Evolutionary conservation across 1,140 invertebrate genomes (phyloP).

Genomic region (Lepidotrigona ventralis): DNA sequence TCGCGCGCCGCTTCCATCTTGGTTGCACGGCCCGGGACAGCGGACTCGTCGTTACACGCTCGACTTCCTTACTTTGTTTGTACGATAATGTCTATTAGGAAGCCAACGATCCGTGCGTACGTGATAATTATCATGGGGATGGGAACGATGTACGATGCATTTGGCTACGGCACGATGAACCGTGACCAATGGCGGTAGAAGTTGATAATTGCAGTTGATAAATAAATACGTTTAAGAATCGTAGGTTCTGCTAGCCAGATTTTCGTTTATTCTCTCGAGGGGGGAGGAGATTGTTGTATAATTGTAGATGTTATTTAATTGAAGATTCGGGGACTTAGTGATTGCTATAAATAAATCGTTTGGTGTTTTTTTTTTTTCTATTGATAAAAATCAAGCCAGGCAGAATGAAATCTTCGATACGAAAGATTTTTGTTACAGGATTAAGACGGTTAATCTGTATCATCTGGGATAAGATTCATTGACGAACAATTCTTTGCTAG

Average conservation of each 20-base stretch:
- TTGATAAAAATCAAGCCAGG: no score
- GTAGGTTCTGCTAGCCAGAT: no score
- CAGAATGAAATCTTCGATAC: no score
- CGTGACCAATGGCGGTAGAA: slow-evolving; percentile 17
- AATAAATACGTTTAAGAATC: not conserved
- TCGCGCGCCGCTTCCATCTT: slow-evolving; percentile 31
- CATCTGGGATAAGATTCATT: not conserved
- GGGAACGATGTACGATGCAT: not conserved
- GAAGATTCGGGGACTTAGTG: no score
- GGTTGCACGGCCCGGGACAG: slow-evolving; percentile 9
- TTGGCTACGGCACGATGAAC: slow-evolving; percentile 14
- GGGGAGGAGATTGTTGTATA: no score
- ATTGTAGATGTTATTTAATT: no score
- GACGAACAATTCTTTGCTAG: not conserved
- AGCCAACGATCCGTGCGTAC: slow-evolving; percentile 50
- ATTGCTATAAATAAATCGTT: no score
- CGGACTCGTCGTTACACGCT: slow-evolving; percentile 61
- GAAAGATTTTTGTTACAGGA: no score
- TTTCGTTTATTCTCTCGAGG: no score
- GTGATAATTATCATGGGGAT: slow-evolving; percentile 52
- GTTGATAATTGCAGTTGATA: not conserved
- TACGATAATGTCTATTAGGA: slow-evolving; percentile 49
- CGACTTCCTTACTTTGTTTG: slow-evolving; percentile 61
- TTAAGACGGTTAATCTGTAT: no score
- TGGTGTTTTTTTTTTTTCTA: no score